Evolutionary conservation across 2,113 vertebrate species (phyloP), one percentile per base, ranked within the genome.

Genomic region (Crotalus horridus): DNA sequence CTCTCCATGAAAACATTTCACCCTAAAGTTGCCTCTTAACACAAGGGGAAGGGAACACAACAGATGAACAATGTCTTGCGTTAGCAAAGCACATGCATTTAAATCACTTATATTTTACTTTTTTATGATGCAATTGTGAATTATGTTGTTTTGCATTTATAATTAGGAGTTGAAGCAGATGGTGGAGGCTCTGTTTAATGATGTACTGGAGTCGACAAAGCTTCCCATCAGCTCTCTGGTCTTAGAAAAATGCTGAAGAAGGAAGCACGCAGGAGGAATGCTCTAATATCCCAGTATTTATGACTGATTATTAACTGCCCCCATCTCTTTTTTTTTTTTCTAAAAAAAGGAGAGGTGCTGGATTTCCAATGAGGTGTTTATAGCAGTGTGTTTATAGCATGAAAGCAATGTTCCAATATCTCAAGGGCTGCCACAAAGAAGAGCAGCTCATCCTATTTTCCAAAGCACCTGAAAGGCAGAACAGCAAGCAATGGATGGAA

Each of bases 81-180:
- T 93, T 96, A 96, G 93, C 93, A 95, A 96, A 94, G 94, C 94
- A 92, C 93, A 96, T 94, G 97, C 96, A 96, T 96, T 96, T 97
- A 96, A 96, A 97, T 97, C 95, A 96, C 96, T 97, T 97, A 91
- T 94, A 97, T 96, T 95, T 96, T 96, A 94, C 96, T 96, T 96
- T 96, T 97, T 97, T 97, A 97, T 96, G 95, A 93, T 95, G 96
- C 97, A 95, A 94, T 97, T 95, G 97, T 87, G 95, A 95, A 95
- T 97, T 95, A 96, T 96, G 95, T 97, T 97, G 94, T 96, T 97
- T 96, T 97, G 97, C 97, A 97, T 96, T 97, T 96, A 95, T 96
- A 97, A 97, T 97, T 96, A 96, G 97, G 96, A 95, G 94, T 94
- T 95, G 95, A 93, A 96, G 94, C 97, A 97, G 97, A 97, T 97